Evolutionary conservation across 2,888 invertebrate species (phyloP), one percentile per base, ranked within the genome.

Genomic region (Rhodophaea formosa): DNA sequence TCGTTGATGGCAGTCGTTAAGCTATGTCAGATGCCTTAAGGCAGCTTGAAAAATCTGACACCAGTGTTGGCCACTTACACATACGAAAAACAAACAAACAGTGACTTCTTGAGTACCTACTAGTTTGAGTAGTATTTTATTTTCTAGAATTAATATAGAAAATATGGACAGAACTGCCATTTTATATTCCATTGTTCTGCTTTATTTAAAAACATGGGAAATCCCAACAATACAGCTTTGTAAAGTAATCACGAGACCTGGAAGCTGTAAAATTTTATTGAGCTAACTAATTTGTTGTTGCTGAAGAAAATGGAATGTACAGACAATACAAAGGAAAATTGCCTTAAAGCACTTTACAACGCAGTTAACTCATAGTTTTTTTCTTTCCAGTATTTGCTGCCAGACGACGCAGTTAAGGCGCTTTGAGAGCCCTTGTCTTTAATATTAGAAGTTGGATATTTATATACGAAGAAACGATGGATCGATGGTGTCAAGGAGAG

Each of bases 221-320:
- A 14, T 39, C 14, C 53, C 23, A 42, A 53, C 39, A 53, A 57
- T 52, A 57, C 23, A 23, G 16, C 46, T 45, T 57, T 46, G 53
- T 46, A 53, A 58, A 53, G 53, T 58, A 53, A 58, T 58, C 53
- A 47, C 57, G 12, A 53, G 57, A 46, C 45, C 35, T 35, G 52
- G 32, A 39, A 47, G 57, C 52, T 46, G 53, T 58, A 53, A 57
- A 58, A 46, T 58, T 58, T 53, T 53, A 46, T 53, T 45, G 45
- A 53, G 53, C 56, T 59, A 55, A 55, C 55, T 59, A 42, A 55
- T 45, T 59, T 56, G 55, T 58, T 55, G 39, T 56, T 29, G n/a
- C n/a, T n/a, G 57, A 57, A 60, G 57, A 54, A 59, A 60, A 53
- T 53, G 53, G 46, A 56, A 59, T 49, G 59, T 42, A 53, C 16